These are phyloP conservation scores for Sebastes schlegelii DNA, from an alignment of 2,113 vertebrate species.

Conservation along the genomic window DNA sequence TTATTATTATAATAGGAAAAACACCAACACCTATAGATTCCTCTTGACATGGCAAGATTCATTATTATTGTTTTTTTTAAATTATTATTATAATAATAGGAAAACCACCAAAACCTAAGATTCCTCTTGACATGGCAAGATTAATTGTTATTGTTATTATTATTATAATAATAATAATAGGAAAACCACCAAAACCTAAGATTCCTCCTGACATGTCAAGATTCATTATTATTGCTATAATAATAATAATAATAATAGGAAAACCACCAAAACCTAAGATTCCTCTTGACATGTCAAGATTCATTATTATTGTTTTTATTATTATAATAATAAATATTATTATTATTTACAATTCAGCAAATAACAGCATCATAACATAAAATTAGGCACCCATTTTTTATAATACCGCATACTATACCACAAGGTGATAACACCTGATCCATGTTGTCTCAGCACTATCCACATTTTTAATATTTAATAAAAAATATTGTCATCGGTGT, in stretches of 20 bases:
- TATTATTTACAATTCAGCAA: conserved; percentile 9
- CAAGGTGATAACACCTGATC: neutral
- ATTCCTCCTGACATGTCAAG: conserved; percentile 69
- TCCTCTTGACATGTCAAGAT: conserved; percentile 68
- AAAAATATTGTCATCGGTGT: neutral
- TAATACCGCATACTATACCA: neutral
- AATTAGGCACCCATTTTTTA: neutral
- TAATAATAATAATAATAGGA: conserved; percentile 40
- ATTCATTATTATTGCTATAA: conserved; percentile 40
- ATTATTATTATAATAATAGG: neutral
- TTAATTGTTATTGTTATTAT: conserved; percentile 39
- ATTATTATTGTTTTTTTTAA: conserved; percentile 20
- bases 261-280: conserved; percentile 77
- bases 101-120: conserved; percentile 78
- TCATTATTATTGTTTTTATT: conserved; percentile 37
- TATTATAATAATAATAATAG: conserved; percentile 23
- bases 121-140: conserved; percentile 68
- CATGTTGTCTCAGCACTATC: neutral
- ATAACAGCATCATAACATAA: neutral
- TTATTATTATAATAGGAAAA: conserved; percentile 45
- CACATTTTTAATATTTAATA: neutral
- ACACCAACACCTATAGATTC: conserved; percentile 77
- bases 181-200: conserved; percentile 77
- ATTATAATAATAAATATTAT: conserved; percentile 13
- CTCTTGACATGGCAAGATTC: conserved; percentile 65